Evolutionary conservation across 2,888 invertebrate genomes (phyloP).

Genomic region (Lithosia quadra): DNA sequence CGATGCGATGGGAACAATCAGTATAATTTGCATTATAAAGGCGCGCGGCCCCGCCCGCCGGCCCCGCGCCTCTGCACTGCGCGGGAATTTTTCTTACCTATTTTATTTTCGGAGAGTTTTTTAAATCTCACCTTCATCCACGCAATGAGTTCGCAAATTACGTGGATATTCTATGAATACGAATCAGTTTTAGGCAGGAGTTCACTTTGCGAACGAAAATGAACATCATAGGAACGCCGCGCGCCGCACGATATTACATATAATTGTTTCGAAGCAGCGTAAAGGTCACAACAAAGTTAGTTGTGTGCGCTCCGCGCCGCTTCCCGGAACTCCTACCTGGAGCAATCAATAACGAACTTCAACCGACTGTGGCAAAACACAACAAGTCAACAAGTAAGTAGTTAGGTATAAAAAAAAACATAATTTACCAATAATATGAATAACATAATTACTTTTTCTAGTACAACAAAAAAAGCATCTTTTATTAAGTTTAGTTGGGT

Average conservation of each 20-base stretch:
- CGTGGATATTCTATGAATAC: slow-evolving; percentile 74
- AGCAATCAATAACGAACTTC: background rate
- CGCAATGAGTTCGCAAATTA: slow-evolving; percentile 75
- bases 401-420: no score
- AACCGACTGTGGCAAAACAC: no score
- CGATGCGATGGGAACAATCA: slow-evolving; percentile 66
- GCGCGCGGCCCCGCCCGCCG: slow-evolving; percentile 31
- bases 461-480: no score
- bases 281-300: background rate
- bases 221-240: background rate
- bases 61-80: slow-evolving; percentile 9
- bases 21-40: slow-evolving; percentile 70
- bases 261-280: background rate
- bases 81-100: slow-evolving; percentile 37
- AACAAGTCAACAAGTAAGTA: background rate
- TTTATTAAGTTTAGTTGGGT: no score
- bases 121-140: slow-evolving; percentile 71
- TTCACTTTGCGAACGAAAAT: background rate
- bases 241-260: background rate
- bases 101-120: slow-evolving; percentile 55
- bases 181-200: slow-evolving; percentile 51
- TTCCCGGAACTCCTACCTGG: background rate
- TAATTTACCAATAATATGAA: no score
- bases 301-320: background rate
- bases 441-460: no score